phyloP scores from a whole-genome alignment of 2,797 vertebrate genomes.

The Sebastes matsubarae region DNA sequence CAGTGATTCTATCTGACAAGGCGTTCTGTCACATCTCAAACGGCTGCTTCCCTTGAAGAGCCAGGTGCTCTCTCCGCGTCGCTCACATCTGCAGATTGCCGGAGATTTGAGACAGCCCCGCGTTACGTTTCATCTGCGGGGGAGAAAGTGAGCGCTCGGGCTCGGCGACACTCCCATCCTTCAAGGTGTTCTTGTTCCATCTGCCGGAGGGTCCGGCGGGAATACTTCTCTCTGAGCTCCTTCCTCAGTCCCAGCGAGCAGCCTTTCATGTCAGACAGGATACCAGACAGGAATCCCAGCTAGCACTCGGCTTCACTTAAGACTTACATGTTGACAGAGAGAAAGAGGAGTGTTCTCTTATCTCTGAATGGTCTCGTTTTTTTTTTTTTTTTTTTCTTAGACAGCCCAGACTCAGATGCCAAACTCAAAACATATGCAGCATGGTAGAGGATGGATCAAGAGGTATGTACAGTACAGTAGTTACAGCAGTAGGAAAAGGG shows the following conservation, averaged over 20 bases:
- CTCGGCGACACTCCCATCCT: conserved; percentile 78
- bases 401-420: conserved; percentile 63
- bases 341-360: conserved; percentile 70
- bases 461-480: conserved; percentile 26
- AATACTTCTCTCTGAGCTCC: conserved; percentile 78
- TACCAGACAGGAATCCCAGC: conserved; percentile 83
- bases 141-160: conserved; percentile 58
- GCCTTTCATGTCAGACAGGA: conserved; percentile 85
- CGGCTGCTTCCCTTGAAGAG: conserved; percentile 76
- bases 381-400: conserved; percentile 40
- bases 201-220: conserved; percentile 77
- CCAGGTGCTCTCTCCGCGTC: conserved; percentile 74
- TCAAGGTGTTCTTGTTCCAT: conserved; percentile 82
- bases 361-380: conserved; percentile 64
- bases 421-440: conserved; percentile 72
- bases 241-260: conserved; percentile 73
- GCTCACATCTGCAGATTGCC: conserved; percentile 72
- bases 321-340: conserved; percentile 80
- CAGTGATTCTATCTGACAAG: conserved; percentile 77
- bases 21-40: conserved; percentile 80
- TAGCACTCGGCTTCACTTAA: conserved; percentile 78
- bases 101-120: conserved; percentile 75
- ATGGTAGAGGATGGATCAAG: conserved; percentile 40
- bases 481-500: conserved; percentile 8
- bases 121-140: conserved; percentile 71